These are phyloP conservation scores for Platanista minor DNA, from an alignment of 2,113 vertebrate species.

Conservation along the genomic window DNA sequence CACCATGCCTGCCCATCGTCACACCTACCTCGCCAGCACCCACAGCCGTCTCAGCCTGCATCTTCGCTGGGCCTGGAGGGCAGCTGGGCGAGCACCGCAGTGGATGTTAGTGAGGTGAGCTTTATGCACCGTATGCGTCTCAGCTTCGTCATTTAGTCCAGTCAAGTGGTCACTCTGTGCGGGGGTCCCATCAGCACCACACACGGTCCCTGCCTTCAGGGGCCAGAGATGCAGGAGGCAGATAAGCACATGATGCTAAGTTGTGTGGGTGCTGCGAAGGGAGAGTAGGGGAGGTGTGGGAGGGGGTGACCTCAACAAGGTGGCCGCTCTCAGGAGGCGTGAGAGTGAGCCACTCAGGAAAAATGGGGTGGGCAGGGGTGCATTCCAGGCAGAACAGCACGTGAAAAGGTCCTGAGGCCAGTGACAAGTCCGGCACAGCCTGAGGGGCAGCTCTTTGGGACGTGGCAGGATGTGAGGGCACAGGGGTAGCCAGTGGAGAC, in stretches of 20 bases:
- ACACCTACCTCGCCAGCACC: neutral
- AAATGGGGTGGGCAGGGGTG: neutral
- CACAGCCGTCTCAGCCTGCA: rapidly evolving
- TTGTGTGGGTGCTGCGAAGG: neutral
- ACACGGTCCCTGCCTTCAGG: neutral
- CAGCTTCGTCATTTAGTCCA: neutral
- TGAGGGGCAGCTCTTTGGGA: neutral
- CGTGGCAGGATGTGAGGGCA: too few relatives aligned
- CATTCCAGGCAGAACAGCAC: neutral
- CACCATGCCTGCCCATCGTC: rapidly evolving
- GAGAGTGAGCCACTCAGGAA: neutral
- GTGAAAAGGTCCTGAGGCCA: neutral
- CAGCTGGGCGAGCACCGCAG: rapidly evolving
- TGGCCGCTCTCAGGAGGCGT: neutral
- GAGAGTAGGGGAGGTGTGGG: neutral
- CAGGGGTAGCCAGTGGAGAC: neutral
- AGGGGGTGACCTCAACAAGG: neutral
- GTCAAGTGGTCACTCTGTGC: rapidly evolving
- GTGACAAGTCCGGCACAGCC: too few relatives aligned
- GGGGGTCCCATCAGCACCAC: neutral
- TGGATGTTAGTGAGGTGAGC: rapidly evolving
- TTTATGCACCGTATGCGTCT: rapidly evolving
- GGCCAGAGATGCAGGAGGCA: neutral
- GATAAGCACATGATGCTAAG: rapidly evolving
- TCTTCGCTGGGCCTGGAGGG: neutral